Evolutionary conservation across 2,888 invertebrate genomes (phyloP).

Genomic region (Amphipyra berbera): DNA sequence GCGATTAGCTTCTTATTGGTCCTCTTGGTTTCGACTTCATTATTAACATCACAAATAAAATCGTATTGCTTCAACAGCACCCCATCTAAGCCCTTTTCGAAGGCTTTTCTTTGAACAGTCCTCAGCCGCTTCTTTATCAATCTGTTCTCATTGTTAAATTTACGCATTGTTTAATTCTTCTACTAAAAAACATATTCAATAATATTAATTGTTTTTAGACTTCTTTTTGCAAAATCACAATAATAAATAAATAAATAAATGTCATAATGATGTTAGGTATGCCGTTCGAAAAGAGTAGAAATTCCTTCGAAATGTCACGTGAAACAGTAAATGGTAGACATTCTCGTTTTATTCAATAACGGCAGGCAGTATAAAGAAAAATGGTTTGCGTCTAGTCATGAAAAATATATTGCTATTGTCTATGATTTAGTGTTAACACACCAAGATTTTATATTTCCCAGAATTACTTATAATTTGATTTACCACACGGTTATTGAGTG

Average conservation of each 20-base stretch:
- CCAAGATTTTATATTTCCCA: conserved; percentile 9
- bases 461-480: neutral
- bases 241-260: conserved; percentile 32
- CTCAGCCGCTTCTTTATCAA: conserved; percentile 58
- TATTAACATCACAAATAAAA: conserved; percentile 69
- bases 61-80: conserved; percentile 69
- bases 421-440: conserved; percentile 30
- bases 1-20: conserved; percentile 67
- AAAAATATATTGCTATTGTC: conserved; percentile 20
- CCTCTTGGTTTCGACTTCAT: conserved; percentile 61
- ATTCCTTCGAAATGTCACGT: neutral
- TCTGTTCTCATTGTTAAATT: conserved; percentile 31
- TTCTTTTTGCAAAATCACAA: neutral
- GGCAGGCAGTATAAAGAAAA: neutral
- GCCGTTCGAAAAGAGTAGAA: conserved; percentile 17
- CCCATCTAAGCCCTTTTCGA: conserved; percentile 70
- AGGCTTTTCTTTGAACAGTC: conserved; percentile 72
- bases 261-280: neutral
- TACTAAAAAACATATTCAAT: conserved; percentile 39
- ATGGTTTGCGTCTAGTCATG: neutral
- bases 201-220: neutral
- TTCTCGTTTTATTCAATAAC: conserved; percentile 10
- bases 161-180: conserved; percentile 51
- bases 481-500: no score
- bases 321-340: neutral